phyloP scores from a whole-genome alignment of 2,113 vertebrate species.

The Ailurus styani region DNA sequence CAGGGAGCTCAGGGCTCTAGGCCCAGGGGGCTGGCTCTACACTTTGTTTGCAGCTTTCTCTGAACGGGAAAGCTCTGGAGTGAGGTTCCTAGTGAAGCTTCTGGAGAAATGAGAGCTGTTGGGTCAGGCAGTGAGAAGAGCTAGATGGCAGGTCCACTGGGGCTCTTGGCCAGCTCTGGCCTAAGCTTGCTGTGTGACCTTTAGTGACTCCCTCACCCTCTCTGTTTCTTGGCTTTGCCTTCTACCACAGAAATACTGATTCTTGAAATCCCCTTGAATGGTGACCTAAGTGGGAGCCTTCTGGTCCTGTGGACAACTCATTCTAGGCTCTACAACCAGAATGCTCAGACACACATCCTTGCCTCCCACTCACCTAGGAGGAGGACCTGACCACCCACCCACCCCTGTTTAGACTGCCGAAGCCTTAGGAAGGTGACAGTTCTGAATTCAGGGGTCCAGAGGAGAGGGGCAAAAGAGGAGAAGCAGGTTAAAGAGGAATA shows the following conservation, averaged over 20 bases:
- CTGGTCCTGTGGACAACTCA: background rate
- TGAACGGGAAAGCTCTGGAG: background rate
- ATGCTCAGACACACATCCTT: background rate
- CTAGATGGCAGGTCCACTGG: too few species aligned
- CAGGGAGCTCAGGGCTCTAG: background rate
- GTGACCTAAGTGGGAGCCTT: background rate
- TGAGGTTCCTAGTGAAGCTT: background rate
- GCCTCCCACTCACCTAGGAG: background rate
- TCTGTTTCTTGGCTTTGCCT: conserved; percentile 28
- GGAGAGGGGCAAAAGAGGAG: background rate
- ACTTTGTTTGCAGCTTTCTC: background rate
- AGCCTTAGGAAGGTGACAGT: background rate
- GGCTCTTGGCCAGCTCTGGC: background rate
- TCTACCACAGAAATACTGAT: conserved; percentile 6
- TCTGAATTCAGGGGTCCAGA: background rate
- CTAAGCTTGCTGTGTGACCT: background rate
- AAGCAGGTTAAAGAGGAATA: background rate
- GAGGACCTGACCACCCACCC: background rate
- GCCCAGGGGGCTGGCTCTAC: conserved; percentile 10
- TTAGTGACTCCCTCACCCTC: background rate
- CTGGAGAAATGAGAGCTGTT: background rate
- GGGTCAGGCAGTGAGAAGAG: background rate
- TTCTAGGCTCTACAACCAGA: background rate
- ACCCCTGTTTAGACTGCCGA: background rate
- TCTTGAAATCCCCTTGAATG: conserved; percentile 7